These are phyloP conservation scores for Drosophila peninsularis DNA, from an alignment of 2,888 invertebrate species.

Conservation along the genomic window DNA sequence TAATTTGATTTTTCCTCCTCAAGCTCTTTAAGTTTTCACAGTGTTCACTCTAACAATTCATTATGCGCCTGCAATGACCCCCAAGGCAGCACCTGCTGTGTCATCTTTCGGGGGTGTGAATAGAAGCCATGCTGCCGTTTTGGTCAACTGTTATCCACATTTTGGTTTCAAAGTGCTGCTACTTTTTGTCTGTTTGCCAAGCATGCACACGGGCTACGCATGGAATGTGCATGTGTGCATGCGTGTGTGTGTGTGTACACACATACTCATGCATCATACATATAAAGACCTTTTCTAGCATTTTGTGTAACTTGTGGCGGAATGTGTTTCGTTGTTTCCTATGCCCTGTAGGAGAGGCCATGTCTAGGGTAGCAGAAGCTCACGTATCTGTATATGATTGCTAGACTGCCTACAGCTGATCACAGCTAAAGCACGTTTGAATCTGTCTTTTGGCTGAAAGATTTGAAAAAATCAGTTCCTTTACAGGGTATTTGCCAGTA, in stretches of 20 bases:
- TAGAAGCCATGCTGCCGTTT: constrained; percentile 10
- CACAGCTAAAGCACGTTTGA: not conserved
- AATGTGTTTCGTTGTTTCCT: constrained; percentile 35
- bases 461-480: not conserved
- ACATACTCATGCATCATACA: not conserved
- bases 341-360: constrained; percentile 4
- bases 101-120: constrained; percentile 21
- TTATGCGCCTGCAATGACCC: constrained; percentile 1
- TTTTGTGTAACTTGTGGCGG: constrained; percentile 26
- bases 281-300: constrained; percentile 4
- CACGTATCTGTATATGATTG: not conserved
- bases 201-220: constrained; percentile 21
- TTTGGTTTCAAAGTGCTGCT: constrained; percentile 19
- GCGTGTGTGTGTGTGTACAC: no score
- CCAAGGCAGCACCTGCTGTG: constrained; percentile 20
- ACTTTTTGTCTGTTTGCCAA: constrained; percentile 13
- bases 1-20: not conserved
- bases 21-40: constrained; percentile 3
- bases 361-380: not conserved
- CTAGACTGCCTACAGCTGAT: not conserved
- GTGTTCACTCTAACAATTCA: constrained; percentile 1
- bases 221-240: not conserved
- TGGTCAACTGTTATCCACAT: constrained; percentile 14
- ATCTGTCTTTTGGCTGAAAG: not conserved
- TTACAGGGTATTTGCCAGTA: constrained; percentile 1